phyloP scores from a whole-genome alignment of 2,113 vertebrate species.

The Chaetura pelagica region DNA sequence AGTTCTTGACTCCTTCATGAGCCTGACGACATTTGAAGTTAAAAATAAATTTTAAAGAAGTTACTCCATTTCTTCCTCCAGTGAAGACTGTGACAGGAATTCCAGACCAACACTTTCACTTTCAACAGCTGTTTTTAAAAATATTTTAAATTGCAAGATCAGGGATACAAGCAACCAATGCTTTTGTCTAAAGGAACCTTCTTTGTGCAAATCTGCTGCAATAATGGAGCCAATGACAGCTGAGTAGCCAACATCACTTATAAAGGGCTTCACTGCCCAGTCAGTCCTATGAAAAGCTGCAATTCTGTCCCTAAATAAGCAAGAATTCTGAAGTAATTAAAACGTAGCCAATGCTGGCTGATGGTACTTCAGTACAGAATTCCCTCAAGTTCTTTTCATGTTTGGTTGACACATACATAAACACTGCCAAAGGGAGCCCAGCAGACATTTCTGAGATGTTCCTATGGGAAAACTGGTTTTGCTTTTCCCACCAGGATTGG shows the following conservation, averaged over 20 bases:
- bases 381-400: background rate
- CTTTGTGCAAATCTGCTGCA: background rate
- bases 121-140: background rate
- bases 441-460: background rate
- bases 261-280: background rate
- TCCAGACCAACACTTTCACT: background rate
- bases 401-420: background rate
- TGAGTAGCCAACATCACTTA: background rate
- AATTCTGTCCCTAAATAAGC: background rate
- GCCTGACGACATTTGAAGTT: background rate
- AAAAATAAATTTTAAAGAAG: background rate
- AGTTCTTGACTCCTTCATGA: background rate
- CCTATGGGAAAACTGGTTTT: slow-evolving; percentile 21
- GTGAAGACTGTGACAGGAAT: background rate
- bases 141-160: background rate
- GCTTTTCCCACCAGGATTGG: background rate
- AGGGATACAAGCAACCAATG: background rate
- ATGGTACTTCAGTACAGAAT: background rate
- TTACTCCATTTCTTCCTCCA: background rate
- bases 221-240: background rate
- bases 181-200: background rate
- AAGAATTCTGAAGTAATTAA: background rate
- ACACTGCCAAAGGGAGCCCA: background rate
- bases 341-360: background rate
- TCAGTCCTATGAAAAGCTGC: background rate